Base-by-base conservation (phyloP, 2,888 invertebrate genomes). In the Pherbina coryleti region DNA sequence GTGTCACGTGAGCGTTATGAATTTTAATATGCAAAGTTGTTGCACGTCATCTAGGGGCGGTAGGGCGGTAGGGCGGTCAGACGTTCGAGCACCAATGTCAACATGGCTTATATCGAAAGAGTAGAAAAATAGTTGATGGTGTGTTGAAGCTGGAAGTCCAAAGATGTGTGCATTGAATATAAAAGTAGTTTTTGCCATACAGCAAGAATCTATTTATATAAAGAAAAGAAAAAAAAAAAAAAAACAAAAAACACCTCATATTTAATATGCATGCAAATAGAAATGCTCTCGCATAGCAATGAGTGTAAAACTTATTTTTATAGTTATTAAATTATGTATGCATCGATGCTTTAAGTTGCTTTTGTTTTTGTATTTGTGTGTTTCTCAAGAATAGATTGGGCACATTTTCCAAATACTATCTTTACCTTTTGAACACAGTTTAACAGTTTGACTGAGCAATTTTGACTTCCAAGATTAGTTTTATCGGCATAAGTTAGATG, bases 1-100 rank as follows among this genome's bases (percentile, higher is more conserved):
- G 72, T 60, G 73, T 73, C 72, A 72, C 72, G 72, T 77, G 66
- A 77, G 66, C 70, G 77, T 72, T 64, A 77, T 72, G 77, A 77
- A 77, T 77, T 77, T 72, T 72, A 77, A 77, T 77, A 73, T 73
- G 73, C 60, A 73, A 73, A 60, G 69, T 69, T 69, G 69, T 44
- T 37, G 67, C 37, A 67, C n/a, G n/a, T 57, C 57, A 14, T 57
- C 22, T 25, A 28, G 11, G 60, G 11, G 14, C 14, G 44, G 1
- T 1, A 2, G 11, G 44, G 14, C 1, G 11, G 2, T 1, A 2
- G 44, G 44, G 44, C 3, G 44, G 3, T 44, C 44, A 11, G 14
- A 44, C 14, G 44, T 44, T 44, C 44, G 2, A 44, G 44, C 44
- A 44, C 11, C 44, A 11, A 44, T 1, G 14, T 44, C 44, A 44